Percentiles rank a stretch among this genome's conserved stretches.
phyloP scores from a whole-genome alignment of 2,113 vertebrate genomes.

The Vimba vimba region DNA sequence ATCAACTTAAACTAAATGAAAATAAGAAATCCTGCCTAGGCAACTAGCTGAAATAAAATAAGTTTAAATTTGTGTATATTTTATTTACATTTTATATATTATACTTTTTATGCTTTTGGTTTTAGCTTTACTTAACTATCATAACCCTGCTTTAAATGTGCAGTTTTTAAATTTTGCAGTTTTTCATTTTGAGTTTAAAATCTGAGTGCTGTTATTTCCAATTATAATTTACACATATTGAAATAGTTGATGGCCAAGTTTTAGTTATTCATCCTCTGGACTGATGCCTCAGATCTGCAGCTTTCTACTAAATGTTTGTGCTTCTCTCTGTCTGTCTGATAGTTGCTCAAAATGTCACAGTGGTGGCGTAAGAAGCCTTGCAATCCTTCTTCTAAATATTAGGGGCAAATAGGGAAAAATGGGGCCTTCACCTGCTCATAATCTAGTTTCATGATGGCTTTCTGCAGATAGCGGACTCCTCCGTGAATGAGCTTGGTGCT shows the following conservation, averaged over 20 bases:
- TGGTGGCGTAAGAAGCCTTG: background rate
- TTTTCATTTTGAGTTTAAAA: background rate
- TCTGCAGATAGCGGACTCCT: conserved; percentile 96
- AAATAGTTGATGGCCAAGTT: background rate
- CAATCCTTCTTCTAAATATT: conserved; percentile 37
- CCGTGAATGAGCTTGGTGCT: conserved; percentile 98
- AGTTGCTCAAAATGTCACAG: conserved; percentile 46
- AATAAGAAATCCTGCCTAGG: too few species aligned
- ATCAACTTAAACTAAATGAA: too few species aligned
- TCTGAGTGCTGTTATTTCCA: background rate
- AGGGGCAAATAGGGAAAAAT: conserved; percentile 35
- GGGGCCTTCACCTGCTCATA: conserved; percentile 86
- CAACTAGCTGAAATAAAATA: too few species aligned
- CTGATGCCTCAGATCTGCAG: background rate
- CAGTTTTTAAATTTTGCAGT: background rate
- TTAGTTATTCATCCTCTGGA: background rate
- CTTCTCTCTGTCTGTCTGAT: background rate
- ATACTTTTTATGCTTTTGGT: too few species aligned
- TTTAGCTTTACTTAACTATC: too few species aligned
- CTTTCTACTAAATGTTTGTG: background rate
- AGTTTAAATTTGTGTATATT: too few species aligned
- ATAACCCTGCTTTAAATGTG: background rate
- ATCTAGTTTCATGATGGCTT: conserved; percentile 96
- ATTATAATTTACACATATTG: background rate
- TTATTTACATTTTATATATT: too few species aligned